Conservation (phyloP, 2,888 invertebrate genomes). For the Perithous albicinctus region DNA sequence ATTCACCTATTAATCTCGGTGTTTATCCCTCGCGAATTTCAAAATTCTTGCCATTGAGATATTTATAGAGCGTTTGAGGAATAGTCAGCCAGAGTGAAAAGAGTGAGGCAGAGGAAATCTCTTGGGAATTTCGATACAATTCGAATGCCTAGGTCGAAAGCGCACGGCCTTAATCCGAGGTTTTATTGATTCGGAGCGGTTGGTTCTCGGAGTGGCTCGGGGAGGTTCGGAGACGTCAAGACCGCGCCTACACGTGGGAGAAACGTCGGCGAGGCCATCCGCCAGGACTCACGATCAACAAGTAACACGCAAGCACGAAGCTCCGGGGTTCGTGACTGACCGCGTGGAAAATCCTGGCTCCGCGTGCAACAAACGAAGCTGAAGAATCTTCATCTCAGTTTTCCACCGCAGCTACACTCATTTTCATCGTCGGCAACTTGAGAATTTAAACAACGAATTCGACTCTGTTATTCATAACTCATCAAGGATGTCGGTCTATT, state of each 20-base stretch:
- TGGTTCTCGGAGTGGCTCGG: conserved; percentile 61
- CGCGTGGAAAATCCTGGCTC: conserved; percentile 25
- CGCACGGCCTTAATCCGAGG: conserved; percentile 33
- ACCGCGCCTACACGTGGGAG: conserved; percentile 67
- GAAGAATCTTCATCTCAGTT: neutral
- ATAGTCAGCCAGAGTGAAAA: neutral
- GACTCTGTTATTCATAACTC: neutral
- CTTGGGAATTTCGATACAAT: conserved; percentile 5
- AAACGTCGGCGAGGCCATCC: conserved; percentile 33
- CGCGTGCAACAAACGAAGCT: neutral
- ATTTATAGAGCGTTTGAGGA: neutral
- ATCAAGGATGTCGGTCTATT: neutral
- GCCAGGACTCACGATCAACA: conserved; percentile 59
- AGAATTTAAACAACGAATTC: neutral
- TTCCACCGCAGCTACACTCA: neutral
- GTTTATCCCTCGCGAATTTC: neutral
- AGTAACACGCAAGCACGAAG: conserved; percentile 57
- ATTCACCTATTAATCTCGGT: neutral
- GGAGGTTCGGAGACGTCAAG: conserved; percentile 52
- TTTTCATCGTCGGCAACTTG: neutral
- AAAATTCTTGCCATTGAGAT: neutral
- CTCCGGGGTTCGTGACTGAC: conserved; percentile 1
- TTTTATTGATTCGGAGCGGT: conserved; percentile 61
- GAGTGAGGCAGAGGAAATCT: neutral
- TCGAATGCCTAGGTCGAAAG: conserved; percentile 15